These are phyloP conservation scores for Sebastes melanostomus DNA, from an alignment of 2,797 vertebrate genomes.

Conservation along the genomic window DNA sequence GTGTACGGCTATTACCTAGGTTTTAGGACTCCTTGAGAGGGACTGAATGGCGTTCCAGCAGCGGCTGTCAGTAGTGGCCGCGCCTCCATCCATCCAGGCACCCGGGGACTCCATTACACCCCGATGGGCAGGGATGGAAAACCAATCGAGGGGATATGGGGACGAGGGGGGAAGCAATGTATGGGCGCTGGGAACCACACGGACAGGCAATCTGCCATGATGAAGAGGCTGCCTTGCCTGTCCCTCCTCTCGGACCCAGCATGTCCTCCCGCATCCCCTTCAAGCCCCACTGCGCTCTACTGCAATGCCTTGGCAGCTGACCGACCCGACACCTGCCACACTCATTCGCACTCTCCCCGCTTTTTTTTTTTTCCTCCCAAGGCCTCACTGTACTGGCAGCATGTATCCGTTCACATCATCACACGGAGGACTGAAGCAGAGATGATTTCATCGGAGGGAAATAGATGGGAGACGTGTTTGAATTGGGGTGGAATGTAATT, in stretches of 20 bases:
- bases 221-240: slow-evolving; percentile 71
- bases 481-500: slow-evolving; percentile 21
- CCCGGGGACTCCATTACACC: slow-evolving; percentile 77
- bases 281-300: slow-evolving; percentile 70
- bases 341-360: not conserved
- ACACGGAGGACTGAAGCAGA: slow-evolving; percentile 7
- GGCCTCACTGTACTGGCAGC: not conserved
- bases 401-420: slow-evolving; percentile 24
- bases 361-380: not conserved
- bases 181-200: slow-evolving; percentile 52
- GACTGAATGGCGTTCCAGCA: slow-evolving; percentile 50
- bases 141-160: slow-evolving; percentile 75
- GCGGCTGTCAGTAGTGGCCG: slow-evolving; percentile 49
- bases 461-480: slow-evolving; percentile 12
- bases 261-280: slow-evolving; percentile 76
- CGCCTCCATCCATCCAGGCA: slow-evolving; percentile 74
- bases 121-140: slow-evolving; percentile 76
- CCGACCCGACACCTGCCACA: slow-evolving; percentile 49
- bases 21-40: slow-evolving; percentile 54
- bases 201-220: slow-evolving; percentile 85
- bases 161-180: slow-evolving; percentile 56
- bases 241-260: slow-evolving; percentile 58
- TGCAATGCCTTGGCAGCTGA: slow-evolving; percentile 36
- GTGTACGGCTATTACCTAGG: slow-evolving; percentile 54
- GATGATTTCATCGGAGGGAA: slow-evolving; percentile 18